These are phyloP conservation scores for Pseudochromis fuscus DNA, from an alignment of 2,797 vertebrate species.

Conservation along the genomic window DNA sequence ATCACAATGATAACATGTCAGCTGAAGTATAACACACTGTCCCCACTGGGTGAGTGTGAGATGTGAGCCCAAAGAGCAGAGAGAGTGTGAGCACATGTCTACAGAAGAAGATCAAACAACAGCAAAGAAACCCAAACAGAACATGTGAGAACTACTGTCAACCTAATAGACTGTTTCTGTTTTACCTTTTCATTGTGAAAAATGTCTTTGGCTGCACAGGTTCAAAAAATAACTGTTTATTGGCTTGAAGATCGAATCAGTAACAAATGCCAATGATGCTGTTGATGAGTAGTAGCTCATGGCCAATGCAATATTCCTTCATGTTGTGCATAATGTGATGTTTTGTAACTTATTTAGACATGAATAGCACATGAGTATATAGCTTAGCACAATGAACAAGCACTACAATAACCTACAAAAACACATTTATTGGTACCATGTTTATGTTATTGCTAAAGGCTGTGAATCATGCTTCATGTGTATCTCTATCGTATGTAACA, in stretches of 20 bases:
- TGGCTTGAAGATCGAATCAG: not conserved
- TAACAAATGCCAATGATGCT: slow-evolving; percentile 1
- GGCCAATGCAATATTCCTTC: not conserved
- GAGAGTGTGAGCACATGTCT: slow-evolving; percentile 25
- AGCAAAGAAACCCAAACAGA: slow-evolving; percentile 31
- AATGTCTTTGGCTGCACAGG: not conserved
- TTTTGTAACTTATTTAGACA: slow-evolving; percentile 5
- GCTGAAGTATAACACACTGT: slow-evolving; percentile 28
- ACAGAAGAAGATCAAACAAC: slow-evolving; percentile 46
- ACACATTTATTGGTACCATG: not conserved
- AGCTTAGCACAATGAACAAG: slow-evolving; percentile 12
- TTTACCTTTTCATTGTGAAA: not conserved
- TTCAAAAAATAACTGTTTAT: too few species aligned
- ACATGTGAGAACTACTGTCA: slow-evolving; percentile 26
- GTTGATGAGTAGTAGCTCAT: not conserved
- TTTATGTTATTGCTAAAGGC: slow-evolving; percentile 2
- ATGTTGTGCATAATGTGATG: not conserved
- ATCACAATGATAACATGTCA: slow-evolving; percentile 31
- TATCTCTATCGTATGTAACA: not conserved
- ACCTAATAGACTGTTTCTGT: slow-evolving; percentile 17
- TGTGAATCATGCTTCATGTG: not conserved
- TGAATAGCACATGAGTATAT: slow-evolving; percentile 10
- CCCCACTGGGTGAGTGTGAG: slow-evolving; percentile 21
- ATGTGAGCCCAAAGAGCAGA: slow-evolving; percentile 26
- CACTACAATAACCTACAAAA: slow-evolving; percentile 7